Conservation (phyloP, 2,888 invertebrate species). For the Drosophila aldrichi region DNA sequence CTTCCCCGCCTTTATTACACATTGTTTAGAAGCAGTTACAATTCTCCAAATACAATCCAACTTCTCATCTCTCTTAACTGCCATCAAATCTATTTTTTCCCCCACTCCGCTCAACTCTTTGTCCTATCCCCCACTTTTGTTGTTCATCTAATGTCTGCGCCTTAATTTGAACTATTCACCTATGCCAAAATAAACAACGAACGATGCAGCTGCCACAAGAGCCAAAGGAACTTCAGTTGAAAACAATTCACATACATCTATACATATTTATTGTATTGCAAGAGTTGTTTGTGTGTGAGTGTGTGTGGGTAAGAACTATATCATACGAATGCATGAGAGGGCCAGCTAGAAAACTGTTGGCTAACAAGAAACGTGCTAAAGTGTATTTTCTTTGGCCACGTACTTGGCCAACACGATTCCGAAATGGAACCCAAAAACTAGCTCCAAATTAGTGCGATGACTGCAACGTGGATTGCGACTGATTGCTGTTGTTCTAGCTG, state of each 20-base stretch:
- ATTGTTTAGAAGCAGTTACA: constrained; percentile 1
- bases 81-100: neutral
- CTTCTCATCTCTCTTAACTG: neutral
- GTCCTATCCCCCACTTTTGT: constrained; percentile 17
- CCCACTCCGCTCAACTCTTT: neutral
- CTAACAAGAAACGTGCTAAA: constrained; percentile 81
- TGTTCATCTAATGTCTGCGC: constrained; percentile 37
- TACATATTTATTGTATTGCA: constrained; percentile 5
- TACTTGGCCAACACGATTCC: constrained; percentile 47
- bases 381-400: constrained; percentile 79
- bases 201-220: constrained; percentile 44
- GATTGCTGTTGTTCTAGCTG: constrained; percentile 62
- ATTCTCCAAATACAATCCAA: neutral
- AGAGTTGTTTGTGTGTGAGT: constrained; percentile 9
- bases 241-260: constrained; percentile 36
- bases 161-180: constrained; percentile 66
- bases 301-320: constrained; percentile 37
- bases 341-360: constrained; percentile 56
- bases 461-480: constrained; percentile 66
- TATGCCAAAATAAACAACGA: constrained; percentile 67
- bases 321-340: constrained; percentile 51
- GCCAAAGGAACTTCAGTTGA: constrained; percentile 24
- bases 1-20: neutral
- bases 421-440: constrained; percentile 63
- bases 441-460: constrained; percentile 73